Conservation (phyloP, 2,797 vertebrate genomes). For the Gila robusta region DNA sequence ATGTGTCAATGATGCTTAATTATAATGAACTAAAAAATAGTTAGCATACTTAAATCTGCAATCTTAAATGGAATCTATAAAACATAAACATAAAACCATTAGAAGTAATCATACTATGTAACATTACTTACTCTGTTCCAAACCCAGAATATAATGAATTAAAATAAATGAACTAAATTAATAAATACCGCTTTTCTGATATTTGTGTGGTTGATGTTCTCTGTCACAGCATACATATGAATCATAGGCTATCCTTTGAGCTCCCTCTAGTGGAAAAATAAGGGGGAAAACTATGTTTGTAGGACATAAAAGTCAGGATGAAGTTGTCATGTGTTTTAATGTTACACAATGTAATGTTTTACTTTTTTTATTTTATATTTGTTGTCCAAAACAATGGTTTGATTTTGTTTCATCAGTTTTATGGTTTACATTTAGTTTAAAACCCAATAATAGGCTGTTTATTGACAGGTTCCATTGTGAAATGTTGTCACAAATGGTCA, state of each 20-base stretch:
- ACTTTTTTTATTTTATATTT: not conserved
- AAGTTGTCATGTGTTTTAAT: not conserved
- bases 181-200: not conserved
- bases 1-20: too few relatives aligned
- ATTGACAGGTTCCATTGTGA: not conserved
- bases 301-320: not conserved
- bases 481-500: not conserved
- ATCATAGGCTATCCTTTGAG: slow-evolving; percentile 27
- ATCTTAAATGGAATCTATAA: not conserved
- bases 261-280: slow-evolving; percentile 57
- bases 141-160: not conserved
- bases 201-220: not conserved
- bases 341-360: not conserved
- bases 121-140: not conserved
- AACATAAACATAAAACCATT: not conserved
- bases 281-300: not conserved
- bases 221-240: not conserved
- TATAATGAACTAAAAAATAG: too few relatives aligned
- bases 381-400: not conserved
- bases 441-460: not conserved
- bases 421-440: not conserved
- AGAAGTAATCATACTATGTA: not conserved
- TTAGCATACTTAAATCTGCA: too few relatives aligned
- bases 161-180: not conserved
- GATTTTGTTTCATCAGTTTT: not conserved